phyloP scores from a whole-genome alignment of 2,888 invertebrate species.

The Oligia fasciuncula region DNA sequence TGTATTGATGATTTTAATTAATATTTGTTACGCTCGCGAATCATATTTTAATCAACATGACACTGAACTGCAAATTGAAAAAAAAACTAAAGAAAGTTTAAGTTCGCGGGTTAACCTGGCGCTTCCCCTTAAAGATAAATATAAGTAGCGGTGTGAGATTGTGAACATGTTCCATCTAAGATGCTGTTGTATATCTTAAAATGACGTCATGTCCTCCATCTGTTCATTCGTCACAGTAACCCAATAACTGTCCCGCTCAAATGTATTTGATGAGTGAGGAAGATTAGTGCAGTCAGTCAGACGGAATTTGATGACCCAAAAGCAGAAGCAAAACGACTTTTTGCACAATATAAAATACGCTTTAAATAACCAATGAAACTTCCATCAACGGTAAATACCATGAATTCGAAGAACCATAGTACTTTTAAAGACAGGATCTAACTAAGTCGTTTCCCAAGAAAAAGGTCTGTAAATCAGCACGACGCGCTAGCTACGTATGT shows the following conservation, averaged over 20 bases:
- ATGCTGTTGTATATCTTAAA: neutral
- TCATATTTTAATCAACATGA: neutral
- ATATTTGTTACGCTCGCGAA: neutral
- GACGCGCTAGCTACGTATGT: conserved; percentile 55
- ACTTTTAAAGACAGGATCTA: conserved; percentile 49
- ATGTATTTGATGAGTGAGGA: neutral
- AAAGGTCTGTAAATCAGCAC: conserved; percentile 59
- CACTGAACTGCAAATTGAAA: neutral
- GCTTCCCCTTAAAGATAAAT: too few species aligned
- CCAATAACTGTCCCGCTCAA: neutral
- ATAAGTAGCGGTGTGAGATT: neutral
- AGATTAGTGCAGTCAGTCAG: conserved; percentile 12
- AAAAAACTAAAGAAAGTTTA: neutral
- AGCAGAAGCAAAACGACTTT: neutral
- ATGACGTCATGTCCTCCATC: neutral
- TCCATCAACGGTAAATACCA: conserved; percentile 34
- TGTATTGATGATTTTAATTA: too few species aligned
- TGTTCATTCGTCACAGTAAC: conserved; percentile 5
- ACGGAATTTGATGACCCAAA: neutral
- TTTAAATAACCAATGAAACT: conserved; percentile 14
- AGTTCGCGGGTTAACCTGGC: neutral
- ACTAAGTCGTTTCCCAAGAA: conserved; percentile 54
- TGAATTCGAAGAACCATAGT: conserved; percentile 41
- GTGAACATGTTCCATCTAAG: neutral
- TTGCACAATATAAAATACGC: neutral